Evolutionary conservation across 2,113 vertebrate genomes (phyloP).

Genomic region (Catharus bicknelli): DNA sequence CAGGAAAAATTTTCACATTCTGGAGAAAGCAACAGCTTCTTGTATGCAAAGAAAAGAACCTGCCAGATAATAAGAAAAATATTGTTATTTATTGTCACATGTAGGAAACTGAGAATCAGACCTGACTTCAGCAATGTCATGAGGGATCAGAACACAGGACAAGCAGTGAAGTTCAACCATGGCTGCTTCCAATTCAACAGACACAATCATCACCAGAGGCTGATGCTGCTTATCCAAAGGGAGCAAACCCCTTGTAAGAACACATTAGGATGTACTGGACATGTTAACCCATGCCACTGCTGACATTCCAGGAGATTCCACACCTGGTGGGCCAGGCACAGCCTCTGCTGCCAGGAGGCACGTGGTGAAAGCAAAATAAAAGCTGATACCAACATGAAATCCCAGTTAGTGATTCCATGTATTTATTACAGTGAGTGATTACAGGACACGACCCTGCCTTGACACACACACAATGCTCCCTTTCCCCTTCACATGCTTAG

Average conservation of each 20-base stretch:
- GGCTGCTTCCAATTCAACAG: neutral
- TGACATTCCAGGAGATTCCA: neutral
- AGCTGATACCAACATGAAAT: neutral
- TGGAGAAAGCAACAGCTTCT: neutral
- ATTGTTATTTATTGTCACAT: neutral
- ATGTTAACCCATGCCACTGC: neutral
- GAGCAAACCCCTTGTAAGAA: neutral
- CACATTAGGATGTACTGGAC: fast-evolving
- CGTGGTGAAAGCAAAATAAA: neutral
- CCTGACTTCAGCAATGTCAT: neutral
- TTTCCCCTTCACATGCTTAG: neutral
- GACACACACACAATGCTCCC: fast-evolving
- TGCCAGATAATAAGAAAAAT: neutral
- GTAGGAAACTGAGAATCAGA: neutral
- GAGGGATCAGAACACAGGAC: neutral
- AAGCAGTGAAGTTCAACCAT: neutral
- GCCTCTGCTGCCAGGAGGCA: neutral
- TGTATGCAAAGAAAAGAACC: neutral
- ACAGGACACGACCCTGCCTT: neutral
- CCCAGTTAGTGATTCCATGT: neutral
- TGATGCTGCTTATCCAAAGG: neutral
- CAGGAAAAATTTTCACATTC: neutral
- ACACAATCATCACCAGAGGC: fast-evolving
- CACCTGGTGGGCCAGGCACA: neutral
- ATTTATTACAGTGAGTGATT: neutral